Evolutionary conservation across 1,140 invertebrate genomes (phyloP).

Genomic region (Oncopeltus fasciatus): DNA sequence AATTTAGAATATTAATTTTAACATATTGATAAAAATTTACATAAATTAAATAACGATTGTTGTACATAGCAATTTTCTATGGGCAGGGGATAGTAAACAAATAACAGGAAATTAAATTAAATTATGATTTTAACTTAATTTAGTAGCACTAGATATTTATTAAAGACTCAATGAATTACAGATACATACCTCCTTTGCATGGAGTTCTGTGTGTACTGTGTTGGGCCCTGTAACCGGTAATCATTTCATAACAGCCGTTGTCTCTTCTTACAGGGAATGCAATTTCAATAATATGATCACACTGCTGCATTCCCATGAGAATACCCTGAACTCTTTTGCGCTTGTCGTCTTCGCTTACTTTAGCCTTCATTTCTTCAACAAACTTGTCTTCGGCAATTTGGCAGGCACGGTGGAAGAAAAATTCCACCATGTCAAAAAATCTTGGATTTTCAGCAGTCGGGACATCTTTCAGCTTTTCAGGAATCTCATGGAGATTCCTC

Average conservation of each 20-base stretch:
- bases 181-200: slow-evolving; percentile 89
- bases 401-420: slow-evolving; percentile 84
- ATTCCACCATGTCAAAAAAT: slow-evolving; percentile 93
- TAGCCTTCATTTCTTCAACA: slow-evolving; percentile 68
- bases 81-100: too few species aligned
- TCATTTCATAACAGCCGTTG: slow-evolving; percentile 92
- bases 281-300: slow-evolving; percentile 87
- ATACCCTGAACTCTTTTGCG: slow-evolving; percentile 85
- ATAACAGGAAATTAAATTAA: too few species aligned
- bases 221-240: slow-evolving; percentile 91
- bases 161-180: too few species aligned
- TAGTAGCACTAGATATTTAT: too few species aligned
- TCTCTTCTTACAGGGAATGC: slow-evolving; percentile 88
- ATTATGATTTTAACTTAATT: too few species aligned
- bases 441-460: slow-evolving; percentile 57
- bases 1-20: too few species aligned
- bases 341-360: slow-evolving; percentile 68
- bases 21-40: too few species aligned
- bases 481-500: slow-evolving; percentile 60
- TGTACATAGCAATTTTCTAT: too few species aligned
- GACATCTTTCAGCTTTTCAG: slow-evolving; percentile 67
- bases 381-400: slow-evolving; percentile 78
- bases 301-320: slow-evolving; percentile 82
- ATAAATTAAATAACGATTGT: too few species aligned
- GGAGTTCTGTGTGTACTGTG: slow-evolving; percentile 93